Evolutionary conservation across 1,140 invertebrate genomes (phyloP), one percentile per base, ranked within the genome.

Genomic region (Globodera rostochiensis): DNA sequence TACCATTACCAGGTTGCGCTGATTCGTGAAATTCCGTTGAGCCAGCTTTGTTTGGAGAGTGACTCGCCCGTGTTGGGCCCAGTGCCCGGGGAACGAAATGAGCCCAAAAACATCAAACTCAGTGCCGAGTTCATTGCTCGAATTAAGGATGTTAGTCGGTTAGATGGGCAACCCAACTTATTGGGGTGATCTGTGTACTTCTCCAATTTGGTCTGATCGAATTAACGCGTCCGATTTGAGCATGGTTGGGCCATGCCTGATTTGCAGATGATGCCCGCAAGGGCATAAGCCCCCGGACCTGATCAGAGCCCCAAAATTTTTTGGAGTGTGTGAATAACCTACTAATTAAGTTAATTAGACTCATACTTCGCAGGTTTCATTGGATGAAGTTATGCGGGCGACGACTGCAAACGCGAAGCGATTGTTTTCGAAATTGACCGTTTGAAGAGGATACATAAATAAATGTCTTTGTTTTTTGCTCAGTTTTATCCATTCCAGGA

Each of bases 91-190:
- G 85, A 80, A 53, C 80, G 91, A 74, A 91, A 91, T 83, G 90
- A 89, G 66, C 91, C 91, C 5, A 79, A 82, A 6, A 91, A 91
- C 79, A 83, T 91, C 46, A 60, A n/a, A 1, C 77, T 90, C 36
- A 90, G 90, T 15, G 91, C 90, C 82, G 87, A 91, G 70, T 90
- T 90, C 75, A 90, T 91, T 36, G 89, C 90, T 3, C 83, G 86
- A 74, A 80, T 89, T 9, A 91, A 91, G 81, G 87, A 90, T 36
- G 69, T 64, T 19, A 15, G 57, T 53, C 50, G 11, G 11, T 36
- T 36, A 1, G 36, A 36, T 36, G 36, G 36, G 36, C 36, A 36
- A 36, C 36, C 1, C 36, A 36, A 36, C 25, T 25, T 25, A 36
- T 36, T 36, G 36, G 36, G 36, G 36, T 36, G 36, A 36, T 36